Percentiles rank a stretch among this genome's conserved stretches.
These are phyloP conservation scores for Enoplolaimus lenunculus DNA, from an alignment of 2,888 invertebrate genomes.

Conservation along the genomic window DNA sequence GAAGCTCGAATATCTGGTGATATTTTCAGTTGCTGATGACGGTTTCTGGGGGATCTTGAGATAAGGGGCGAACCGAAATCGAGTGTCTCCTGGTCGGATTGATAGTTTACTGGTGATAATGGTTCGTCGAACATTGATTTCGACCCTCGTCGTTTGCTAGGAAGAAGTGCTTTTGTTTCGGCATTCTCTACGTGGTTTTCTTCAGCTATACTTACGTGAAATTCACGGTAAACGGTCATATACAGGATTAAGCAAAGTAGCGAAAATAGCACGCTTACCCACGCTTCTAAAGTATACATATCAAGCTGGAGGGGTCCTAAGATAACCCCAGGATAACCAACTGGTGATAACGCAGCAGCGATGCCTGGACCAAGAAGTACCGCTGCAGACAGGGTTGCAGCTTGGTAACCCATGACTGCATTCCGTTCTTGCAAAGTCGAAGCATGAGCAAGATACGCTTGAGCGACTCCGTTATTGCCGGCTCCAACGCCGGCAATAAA, in stretches of 20 bases:
- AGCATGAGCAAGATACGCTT: constrained; percentile 15
- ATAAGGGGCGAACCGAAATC: no score
- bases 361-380: constrained; percentile 13
- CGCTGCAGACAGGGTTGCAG: constrained; percentile 9
- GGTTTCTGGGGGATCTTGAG: no score
- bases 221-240: not conserved
- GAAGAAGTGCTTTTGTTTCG: no score
- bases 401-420: constrained; percentile 8
- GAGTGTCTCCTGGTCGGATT: no score
- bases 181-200: no score
- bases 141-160: no score
- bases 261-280: not conserved
- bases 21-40: no score
- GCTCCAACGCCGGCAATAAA: constrained; percentile 9
- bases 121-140: no score
- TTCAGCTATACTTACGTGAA: not conserved
- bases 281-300: constrained; percentile 11
- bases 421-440: constrained; percentile 4
- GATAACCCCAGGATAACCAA: constrained; percentile 9
- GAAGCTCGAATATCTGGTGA: no score
- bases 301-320: not conserved
- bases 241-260: not conserved
- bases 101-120: no score
- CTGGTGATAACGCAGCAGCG: constrained; percentile 8
- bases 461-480: constrained; percentile 10